Evolutionary conservation across 2,797 vertebrate genomes (phyloP).

Genomic region (Amniataba percoides): DNA sequence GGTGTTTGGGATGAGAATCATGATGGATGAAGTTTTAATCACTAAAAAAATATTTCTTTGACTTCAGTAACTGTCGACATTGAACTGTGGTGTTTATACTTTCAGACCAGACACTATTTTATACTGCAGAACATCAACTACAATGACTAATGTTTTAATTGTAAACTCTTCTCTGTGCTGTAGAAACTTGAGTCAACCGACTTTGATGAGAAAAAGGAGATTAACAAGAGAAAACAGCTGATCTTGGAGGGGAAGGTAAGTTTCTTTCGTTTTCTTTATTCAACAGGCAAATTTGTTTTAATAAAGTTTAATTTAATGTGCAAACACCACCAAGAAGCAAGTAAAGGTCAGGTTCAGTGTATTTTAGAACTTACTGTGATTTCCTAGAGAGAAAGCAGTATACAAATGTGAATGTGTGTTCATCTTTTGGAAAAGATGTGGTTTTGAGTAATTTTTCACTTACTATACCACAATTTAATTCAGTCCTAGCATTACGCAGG

Average conservation of each 20-base stretch:
- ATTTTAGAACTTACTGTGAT: background rate
- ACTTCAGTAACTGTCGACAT: background rate
- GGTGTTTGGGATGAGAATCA: no score
- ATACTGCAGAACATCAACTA: no score
- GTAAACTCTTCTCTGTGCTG: constrained; percentile 13
- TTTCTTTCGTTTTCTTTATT: background rate
- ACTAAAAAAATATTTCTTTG: background rate
- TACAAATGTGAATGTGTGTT: background rate
- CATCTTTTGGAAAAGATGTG: background rate
- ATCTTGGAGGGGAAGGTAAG: constrained; percentile 95
- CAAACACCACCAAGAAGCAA: background rate
- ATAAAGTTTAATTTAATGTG: background rate
- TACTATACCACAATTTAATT: background rate
- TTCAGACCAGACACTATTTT: background rate
- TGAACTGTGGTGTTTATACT: background rate
- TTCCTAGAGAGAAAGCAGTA: background rate
- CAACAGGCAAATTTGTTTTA: background rate
- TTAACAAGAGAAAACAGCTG: constrained; percentile 96
- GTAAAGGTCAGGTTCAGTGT: background rate
- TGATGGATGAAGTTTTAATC: background rate
- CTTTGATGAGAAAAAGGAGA: constrained; percentile 97
- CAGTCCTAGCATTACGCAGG: background rate
- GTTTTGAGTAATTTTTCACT: background rate
- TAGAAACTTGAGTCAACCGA: constrained; percentile 94
- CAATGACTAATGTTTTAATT: background rate